Evolutionary conservation across 2,797 vertebrate genomes (phyloP).

Genomic region (Tragopan temminckii): DNA sequence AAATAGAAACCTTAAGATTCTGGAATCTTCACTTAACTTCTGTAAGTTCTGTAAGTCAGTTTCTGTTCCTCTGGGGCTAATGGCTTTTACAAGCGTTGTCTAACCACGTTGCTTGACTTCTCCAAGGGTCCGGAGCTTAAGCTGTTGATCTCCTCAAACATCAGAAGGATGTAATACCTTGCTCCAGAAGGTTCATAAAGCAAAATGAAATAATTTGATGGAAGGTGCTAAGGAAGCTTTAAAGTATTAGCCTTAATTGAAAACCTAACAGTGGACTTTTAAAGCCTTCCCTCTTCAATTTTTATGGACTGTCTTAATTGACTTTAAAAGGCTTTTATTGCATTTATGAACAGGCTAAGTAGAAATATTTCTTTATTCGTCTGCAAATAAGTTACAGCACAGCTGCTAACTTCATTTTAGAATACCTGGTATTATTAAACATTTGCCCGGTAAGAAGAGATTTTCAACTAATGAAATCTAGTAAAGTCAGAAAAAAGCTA

Average conservation of each 20-base stretch:
- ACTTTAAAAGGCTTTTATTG: constrained; percentile 63
- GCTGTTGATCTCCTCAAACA: constrained; percentile 50
- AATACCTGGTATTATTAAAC: not conserved
- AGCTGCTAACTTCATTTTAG: constrained; percentile 30
- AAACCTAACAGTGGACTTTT: constrained; percentile 53
- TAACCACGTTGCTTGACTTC: constrained; percentile 35
- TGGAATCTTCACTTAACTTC: not conserved
- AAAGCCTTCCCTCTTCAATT: constrained; percentile 55
- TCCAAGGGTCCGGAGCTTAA: constrained; percentile 30
- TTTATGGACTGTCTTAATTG: constrained; percentile 71
- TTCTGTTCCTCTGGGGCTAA: constrained; percentile 36
- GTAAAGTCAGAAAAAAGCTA: not conserved
- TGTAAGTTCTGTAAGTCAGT: not conserved
- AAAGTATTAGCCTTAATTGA: constrained; percentile 64
- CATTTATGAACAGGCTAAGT: constrained; percentile 25
- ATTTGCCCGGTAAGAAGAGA: not conserved
- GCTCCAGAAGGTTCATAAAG: constrained; percentile 45
- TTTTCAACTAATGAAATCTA: not conserved
- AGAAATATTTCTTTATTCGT: not conserved
- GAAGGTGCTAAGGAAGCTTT: constrained; percentile 51
- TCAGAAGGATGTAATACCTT: constrained; percentile 4
- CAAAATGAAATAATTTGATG: constrained; percentile 44
- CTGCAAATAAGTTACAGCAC: not conserved
- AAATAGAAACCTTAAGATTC: not conserved
- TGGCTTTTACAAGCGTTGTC: constrained; percentile 45